Evolutionary conservation across 2,888 invertebrate species (phyloP).

Genomic region (Epinotia nisella): DNA sequence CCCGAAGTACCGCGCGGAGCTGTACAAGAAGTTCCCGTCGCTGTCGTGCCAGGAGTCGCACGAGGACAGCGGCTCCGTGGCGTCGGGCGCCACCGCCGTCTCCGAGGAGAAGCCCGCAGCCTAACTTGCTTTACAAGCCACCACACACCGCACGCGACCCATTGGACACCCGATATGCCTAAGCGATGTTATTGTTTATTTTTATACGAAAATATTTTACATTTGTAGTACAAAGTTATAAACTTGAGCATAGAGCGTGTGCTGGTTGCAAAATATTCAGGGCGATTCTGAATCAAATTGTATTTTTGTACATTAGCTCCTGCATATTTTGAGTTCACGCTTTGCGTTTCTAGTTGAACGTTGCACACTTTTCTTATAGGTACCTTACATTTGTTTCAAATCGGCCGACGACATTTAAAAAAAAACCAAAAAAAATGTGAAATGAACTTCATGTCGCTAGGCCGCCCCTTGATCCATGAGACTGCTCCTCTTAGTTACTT

Average conservation of each 20-base stretch:
- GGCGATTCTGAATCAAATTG: slow-evolving; percentile 44
- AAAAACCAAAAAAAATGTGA: slow-evolving; percentile 65
- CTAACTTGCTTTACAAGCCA: slow-evolving; percentile 62
- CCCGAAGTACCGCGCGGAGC: slow-evolving; percentile 90
- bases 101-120: slow-evolving; percentile 88
- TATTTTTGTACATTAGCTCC: slow-evolving; percentile 52
- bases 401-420: slow-evolving; percentile 71
- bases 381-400: slow-evolving; percentile 63
- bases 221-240: slow-evolving; percentile 80
- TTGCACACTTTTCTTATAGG: slow-evolving; percentile 81
- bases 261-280: slow-evolving; percentile 76
- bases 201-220: slow-evolving; percentile 77
- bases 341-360: slow-evolving; percentile 76
- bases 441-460: slow-evolving; percentile 68
- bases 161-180: slow-evolving; percentile 69
- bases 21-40: slow-evolving; percentile 91
- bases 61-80: slow-evolving; percentile 87
- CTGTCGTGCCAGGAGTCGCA: slow-evolving; percentile 87
- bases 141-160: slow-evolving; percentile 50
- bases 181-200: slow-evolving; percentile 79
- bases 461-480: slow-evolving; percentile 71
- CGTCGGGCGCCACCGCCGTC: slow-evolving; percentile 88
- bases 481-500: slow-evolving; percentile 77
- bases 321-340: slow-evolving; percentile 81
- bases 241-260: slow-evolving; percentile 77